Conservation (phyloP, 2,113 vertebrate genomes). For the Myotis davidii region DNA sequence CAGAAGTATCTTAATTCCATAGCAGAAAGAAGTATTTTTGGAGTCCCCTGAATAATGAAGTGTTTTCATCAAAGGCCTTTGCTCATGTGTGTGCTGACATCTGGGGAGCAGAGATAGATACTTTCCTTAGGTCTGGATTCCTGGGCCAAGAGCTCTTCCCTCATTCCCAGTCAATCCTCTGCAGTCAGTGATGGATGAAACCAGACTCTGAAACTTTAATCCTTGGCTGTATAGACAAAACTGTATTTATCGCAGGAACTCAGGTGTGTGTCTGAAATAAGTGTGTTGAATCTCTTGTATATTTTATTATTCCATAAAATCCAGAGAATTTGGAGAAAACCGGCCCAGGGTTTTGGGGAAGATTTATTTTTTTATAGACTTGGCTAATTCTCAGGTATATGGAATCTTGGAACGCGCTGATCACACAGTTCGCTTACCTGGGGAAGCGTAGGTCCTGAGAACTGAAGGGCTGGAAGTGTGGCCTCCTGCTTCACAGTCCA, state of each 20-base stretch:
- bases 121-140: constrained; percentile 82
- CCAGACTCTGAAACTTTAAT: constrained; percentile 87
- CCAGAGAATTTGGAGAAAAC: constrained; percentile 45
- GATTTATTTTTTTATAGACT: not conserved
- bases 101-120: constrained; percentile 86
- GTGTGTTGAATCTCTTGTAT: constrained; percentile 90
- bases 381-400: not conserved
- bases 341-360: not conserved
- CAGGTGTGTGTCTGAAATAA: constrained; percentile 88
- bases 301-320: constrained; percentile 88
- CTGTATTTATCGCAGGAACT: constrained; percentile 87
- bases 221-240: constrained; percentile 71
- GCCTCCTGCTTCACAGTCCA: not conserved
- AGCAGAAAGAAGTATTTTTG: constrained; percentile 64
- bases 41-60: constrained; percentile 64
- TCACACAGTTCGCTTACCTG: not conserved
- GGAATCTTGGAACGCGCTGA: not conserved
- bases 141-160: constrained; percentile 78
- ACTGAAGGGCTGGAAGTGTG: not conserved
- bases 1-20: constrained; percentile 38
- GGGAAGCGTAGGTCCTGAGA: not conserved
- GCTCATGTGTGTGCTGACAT: constrained; percentile 73
- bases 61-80: constrained; percentile 80
- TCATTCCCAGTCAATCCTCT: constrained; percentile 94
- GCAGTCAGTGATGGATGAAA: constrained; percentile 89